A percentile compares a stretch with the other conserved stretches of the same genome.
Evolutionary conservation across 2,888 invertebrate genomes (phyloP).

Genomic region (Sinopyrophorus schimmeli): DNA sequence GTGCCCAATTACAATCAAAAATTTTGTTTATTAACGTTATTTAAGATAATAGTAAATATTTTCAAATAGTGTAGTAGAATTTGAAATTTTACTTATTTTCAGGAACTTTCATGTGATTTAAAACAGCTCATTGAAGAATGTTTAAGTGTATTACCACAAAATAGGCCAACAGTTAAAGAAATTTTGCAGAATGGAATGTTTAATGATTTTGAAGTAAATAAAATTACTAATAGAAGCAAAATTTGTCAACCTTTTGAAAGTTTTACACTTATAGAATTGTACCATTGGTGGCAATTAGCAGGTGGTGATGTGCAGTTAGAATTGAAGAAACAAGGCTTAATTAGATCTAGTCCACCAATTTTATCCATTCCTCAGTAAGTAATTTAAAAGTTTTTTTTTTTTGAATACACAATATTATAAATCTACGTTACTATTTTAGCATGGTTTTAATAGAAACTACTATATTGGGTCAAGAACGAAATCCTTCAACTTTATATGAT

Average conservation of each 20-base stretch:
- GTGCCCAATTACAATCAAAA: no score
- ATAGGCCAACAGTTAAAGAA: conserved; percentile 64
- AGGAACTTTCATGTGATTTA: conserved; percentile 64
- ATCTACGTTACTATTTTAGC: conserved; percentile 12
- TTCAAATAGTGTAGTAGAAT: not conserved
- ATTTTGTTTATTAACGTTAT: no score
- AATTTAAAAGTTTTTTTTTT: no score
- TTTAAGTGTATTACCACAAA: conserved; percentile 67
- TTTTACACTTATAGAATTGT: conserved; percentile 76
- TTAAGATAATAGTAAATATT: no score
- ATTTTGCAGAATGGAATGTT: conserved; percentile 63
- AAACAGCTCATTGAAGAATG: conserved; percentile 71
- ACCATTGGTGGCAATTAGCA: conserved; percentile 93
- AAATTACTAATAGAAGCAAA: conserved; percentile 45
- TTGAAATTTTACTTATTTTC: conserved; percentile 31
- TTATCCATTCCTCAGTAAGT: conserved; percentile 76
- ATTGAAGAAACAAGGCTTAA: conserved; percentile 86
- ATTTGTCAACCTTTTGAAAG: conserved; percentile 47
- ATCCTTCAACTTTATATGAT: conserved; percentile 73
- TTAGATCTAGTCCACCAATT: conserved; percentile 83
- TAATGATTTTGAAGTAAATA: conserved; percentile 48
- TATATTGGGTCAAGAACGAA: conserved; percentile 77
- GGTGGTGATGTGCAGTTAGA: conserved; percentile 93
- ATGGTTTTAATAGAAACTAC: conserved; percentile 68
- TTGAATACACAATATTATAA: no score